Percentiles rank a stretch among this genome's conserved stretches.
These are phyloP conservation scores for Drosophila pallidifrons DNA, from an alignment of 1,140 invertebrate species.

Conservation along the genomic window DNA sequence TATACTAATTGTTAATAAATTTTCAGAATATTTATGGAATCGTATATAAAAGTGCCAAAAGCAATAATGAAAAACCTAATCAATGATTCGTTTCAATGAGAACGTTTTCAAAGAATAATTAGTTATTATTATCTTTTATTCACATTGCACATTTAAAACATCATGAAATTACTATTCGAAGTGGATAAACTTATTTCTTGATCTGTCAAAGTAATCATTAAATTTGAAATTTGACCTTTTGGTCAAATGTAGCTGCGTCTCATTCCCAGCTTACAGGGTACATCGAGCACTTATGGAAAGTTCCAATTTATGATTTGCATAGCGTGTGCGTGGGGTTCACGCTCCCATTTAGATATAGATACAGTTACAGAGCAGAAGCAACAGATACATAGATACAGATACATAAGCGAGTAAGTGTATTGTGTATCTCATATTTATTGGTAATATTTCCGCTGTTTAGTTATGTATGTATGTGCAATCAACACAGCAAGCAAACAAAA, in stretches of 20 bases:
- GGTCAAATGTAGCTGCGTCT: not conserved
- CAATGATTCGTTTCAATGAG: no score
- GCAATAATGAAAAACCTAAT: no score
- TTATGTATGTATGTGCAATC: slow-evolving; percentile 42
- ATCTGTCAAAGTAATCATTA: not conserved
- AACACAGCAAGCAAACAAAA: slow-evolving; percentile 35
- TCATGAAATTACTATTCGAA: no score
- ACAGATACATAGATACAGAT: slow-evolving; percentile 7
- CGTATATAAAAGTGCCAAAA: no score
- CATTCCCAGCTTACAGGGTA: not conserved
- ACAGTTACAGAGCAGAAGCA: not conserved
- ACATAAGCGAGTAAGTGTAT: slow-evolving; percentile 17
- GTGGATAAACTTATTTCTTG: no score
- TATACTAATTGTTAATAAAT: no score
- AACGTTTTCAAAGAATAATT: no score
- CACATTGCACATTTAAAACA: no score
- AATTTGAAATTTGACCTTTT: not conserved
- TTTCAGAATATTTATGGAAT: no score
- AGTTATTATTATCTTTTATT: no score
- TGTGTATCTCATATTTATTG: slow-evolving; percentile 46
- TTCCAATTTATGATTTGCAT: slow-evolving; percentile 29
- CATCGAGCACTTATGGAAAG: slow-evolving; percentile 1
- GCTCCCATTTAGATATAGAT: not conserved
- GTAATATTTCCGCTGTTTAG: slow-evolving; percentile 46
- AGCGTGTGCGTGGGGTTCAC: not conserved